These are phyloP conservation scores for Eumeta japonica DNA, from an alignment of 1,140 invertebrate species.

Conservation along the genomic window DNA sequence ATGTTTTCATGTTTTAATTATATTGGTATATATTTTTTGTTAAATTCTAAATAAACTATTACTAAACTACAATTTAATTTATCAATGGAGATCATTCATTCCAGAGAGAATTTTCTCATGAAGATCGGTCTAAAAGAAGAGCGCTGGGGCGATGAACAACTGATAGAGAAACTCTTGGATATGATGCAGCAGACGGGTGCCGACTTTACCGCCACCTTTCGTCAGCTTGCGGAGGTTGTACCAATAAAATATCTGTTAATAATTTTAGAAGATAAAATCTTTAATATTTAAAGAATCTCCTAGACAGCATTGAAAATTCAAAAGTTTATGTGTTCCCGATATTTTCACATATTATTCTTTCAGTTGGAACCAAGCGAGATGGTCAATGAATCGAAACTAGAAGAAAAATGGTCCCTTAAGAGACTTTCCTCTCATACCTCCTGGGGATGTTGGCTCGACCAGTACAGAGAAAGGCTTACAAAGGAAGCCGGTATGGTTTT, in stretches of 20 bases:
- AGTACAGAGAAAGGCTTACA: constrained; percentile 39
- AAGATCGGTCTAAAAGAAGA: constrained; percentile 55
- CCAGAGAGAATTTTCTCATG: constrained; percentile 41
- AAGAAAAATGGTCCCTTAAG: constrained; percentile 52
- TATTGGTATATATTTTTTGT: too few relatives aligned
- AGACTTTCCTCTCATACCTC: constrained; percentile 40
- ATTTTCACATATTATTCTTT: too few relatives aligned
- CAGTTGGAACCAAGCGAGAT: constrained; percentile 46
- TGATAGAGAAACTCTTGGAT: constrained; percentile 59
- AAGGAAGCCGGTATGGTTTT: constrained; percentile 35
- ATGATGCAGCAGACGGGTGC: constrained; percentile 64
- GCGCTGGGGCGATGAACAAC: constrained; percentile 39
- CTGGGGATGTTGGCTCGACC: constrained; percentile 48
- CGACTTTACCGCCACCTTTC: constrained; percentile 66
- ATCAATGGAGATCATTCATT: constrained; percentile 5
- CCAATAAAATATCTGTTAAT: too few relatives aligned
- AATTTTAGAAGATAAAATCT: too few relatives aligned
- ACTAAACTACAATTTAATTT: too few relatives aligned
- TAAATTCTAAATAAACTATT: too few relatives aligned
- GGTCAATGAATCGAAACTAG: constrained; percentile 28
- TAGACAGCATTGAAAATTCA: too few relatives aligned
- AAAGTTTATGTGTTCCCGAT: too few relatives aligned
- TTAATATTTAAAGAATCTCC: too few relatives aligned
- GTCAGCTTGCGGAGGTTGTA: constrained; percentile 59
- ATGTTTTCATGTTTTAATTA: too few relatives aligned